Evolutionary conservation across 2,888 invertebrate genomes (phyloP), one percentile per base, ranked within the genome.

Genomic region (Magallana nippona): DNA sequence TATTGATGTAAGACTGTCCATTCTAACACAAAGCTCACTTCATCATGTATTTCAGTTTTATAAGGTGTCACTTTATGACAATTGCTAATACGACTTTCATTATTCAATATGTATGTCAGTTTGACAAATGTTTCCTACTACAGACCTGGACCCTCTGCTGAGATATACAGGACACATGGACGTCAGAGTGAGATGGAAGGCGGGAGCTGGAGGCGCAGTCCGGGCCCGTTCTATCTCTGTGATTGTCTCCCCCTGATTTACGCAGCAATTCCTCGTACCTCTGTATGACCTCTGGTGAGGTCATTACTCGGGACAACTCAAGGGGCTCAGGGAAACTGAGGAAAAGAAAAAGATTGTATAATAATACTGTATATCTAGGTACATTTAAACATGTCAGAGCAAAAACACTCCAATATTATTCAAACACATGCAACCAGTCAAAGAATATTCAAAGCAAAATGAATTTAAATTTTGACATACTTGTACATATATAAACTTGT

Each of bases 111-210:
- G 44, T 44, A 44, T 44, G 44, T 44, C 0, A 44, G 44, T 44
- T 32, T 32, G 32, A 32, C 3, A 1, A 13, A 15, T 11, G 5
- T 58, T 13, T 55, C 22, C 32, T 77, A 60, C 1, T 58, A 84
- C 87, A 79, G 83, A 93, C 93, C 92, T 91, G 91, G 10, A 93
- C 92, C 82, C 92, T 89, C 32, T 90, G 88, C 8, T 89, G 88
- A 55, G 91, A 91, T 11, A 93, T 88, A 60, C 88, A 89, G 10
- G 92, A 94, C 56, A 90, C 80, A 77, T 94, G 93, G n/a, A 94
- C 91, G 86, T 94, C 94, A 17, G 94, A 94, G 86, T 94, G 94
- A 19, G 93, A 91, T 2, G 94, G 94, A 44, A 94, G 91, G 81
- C 94, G 91, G 22, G 93, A 93, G 55, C 93, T 92, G 17, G 92